Evolutionary conservation across 2,113 vertebrate species (phyloP).

Genomic region (Mesitornis unicolor): DNA sequence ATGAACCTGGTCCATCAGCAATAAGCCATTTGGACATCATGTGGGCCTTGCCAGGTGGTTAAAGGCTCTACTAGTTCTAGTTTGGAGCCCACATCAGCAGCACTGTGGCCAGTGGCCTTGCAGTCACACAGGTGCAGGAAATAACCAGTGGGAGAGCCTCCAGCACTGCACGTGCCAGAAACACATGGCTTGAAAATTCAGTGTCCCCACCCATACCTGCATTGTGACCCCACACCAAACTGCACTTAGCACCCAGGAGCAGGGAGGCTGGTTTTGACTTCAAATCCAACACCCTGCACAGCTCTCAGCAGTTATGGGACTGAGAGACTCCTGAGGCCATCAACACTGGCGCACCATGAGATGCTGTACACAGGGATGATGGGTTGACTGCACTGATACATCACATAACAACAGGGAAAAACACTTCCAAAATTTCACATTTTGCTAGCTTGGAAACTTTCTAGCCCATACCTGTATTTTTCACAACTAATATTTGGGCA

Average conservation of each 20-base stretch:
- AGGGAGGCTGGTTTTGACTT: not conserved
- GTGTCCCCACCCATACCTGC: not conserved
- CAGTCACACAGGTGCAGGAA: not conserved
- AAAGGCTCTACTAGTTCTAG: not conserved
- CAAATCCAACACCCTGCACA: not conserved
- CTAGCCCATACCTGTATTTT: not conserved
- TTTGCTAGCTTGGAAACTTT: not conserved
- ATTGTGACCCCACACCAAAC: not conserved
- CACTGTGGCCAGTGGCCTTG: not conserved
- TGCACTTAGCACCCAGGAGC: not conserved
- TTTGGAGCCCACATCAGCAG: not conserved
- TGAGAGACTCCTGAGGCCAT: not conserved
- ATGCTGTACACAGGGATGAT: not conserved
- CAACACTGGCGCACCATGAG: not conserved
- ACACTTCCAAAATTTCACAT: not conserved
- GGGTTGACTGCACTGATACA: not conserved
- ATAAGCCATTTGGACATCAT: not conserved
- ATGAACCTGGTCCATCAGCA: not conserved
- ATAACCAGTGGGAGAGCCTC: rapidly evolving
- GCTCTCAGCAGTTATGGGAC: not conserved
- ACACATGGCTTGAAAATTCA: not conserved
- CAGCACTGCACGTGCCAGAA: not conserved
- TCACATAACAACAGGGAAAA: not conserved
- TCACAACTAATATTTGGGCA: not conserved
- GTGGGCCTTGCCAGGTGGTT: not conserved